A percentile compares a stretch with the other conserved stretches of the same genome.
phyloP scores from a whole-genome alignment of 2,888 invertebrate genomes.

The Acanthosepion lycidas region DNA sequence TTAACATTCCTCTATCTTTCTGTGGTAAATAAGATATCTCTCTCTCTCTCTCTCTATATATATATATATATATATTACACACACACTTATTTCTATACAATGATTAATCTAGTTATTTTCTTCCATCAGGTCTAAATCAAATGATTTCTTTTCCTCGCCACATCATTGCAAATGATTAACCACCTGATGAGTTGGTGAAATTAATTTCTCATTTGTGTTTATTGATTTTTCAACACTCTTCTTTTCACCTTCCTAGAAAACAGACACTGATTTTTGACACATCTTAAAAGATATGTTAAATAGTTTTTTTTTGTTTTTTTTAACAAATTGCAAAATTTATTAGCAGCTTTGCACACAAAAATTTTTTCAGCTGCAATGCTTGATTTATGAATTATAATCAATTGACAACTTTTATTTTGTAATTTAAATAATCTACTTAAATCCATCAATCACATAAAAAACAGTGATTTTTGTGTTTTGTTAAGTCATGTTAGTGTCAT shows the following conservation, averaged over 20 bases:
- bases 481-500: too few species aligned
- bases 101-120: too few species aligned
- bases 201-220: not conserved
- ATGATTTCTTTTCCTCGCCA: not conserved
- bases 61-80: not conserved
- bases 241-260: not conserved
- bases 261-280: not conserved
- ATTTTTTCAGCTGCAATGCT: too few species aligned
- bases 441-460: too few species aligned
- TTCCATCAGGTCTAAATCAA: too few species aligned
- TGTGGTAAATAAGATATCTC: too few species aligned
- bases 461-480: too few species aligned
- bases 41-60: too few species aligned
- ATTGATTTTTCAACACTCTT: not conserved
- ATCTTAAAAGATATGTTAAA: not conserved
- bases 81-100: not conserved
- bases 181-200: not conserved
- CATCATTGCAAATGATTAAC: not conserved
- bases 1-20: too few species aligned
- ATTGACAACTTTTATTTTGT: too few species aligned
- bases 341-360: not conserved
- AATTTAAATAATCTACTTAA: too few species aligned
- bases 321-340: not conserved
- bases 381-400: too few species aligned
- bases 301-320: not conserved